A percentile compares a stretch with the other conserved stretches of the same genome.
These are phyloP conservation scores for Acropora tenuis DNA, from an alignment of 64 coral and sea anemone species.

Conservation along the genomic window DNA sequence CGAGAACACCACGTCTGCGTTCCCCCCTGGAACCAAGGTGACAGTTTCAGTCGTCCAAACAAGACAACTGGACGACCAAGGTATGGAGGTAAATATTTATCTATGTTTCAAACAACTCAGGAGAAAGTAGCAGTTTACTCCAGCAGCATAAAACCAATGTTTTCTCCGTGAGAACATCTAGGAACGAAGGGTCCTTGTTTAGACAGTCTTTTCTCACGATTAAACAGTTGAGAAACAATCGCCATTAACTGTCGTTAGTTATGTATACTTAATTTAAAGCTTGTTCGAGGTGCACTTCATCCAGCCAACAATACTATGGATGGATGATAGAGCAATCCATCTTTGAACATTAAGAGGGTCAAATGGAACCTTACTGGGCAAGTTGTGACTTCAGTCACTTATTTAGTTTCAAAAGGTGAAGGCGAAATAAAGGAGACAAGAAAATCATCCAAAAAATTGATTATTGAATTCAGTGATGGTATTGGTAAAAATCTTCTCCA, in stretches of 20 bases:
- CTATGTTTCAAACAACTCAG: background rate
- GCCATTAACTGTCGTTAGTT: background rate
- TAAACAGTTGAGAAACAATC: too few species aligned
- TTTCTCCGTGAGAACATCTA: background rate
- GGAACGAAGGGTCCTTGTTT: background rate
- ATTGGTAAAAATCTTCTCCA: background rate
- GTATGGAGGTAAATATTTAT: background rate
- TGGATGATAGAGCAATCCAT: background rate
- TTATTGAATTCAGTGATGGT: background rate
- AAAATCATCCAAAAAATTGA: background rate
- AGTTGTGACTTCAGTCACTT: background rate
- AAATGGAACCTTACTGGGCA: background rate
- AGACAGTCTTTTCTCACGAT: background rate
- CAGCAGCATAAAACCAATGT: background rate
- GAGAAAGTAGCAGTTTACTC: background rate
- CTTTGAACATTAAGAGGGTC: background rate
- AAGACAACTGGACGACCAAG: background rate
- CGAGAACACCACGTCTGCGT: background rate
- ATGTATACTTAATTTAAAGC: background rate
- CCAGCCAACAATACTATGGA: background rate
- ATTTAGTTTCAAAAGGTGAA: background rate
- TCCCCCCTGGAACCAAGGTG: background rate
- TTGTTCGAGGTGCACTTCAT: background rate
- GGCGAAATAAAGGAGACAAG: background rate
- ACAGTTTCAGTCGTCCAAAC: background rate